Conservation (phyloP, 2,113 vertebrate genomes). For the Lampris megalopsis region DNA sequence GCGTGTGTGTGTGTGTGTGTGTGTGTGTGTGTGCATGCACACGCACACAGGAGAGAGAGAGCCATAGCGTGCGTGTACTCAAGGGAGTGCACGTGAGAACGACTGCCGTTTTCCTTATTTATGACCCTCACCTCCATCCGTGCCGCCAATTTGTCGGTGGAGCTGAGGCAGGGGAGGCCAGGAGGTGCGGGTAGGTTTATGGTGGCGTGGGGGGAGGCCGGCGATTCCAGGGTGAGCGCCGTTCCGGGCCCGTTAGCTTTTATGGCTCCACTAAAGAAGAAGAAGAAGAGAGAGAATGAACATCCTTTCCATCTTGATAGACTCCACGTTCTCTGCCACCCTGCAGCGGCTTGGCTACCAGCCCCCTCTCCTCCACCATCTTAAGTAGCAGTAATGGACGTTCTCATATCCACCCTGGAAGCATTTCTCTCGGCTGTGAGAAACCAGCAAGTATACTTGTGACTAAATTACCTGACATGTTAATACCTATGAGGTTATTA, state of each 20-base stretch:
- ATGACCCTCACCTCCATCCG: slow-evolving; percentile 78
- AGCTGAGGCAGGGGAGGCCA: slow-evolving; percentile 27
- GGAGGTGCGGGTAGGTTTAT: background rate
- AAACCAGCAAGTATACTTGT: slow-evolving; percentile 60
- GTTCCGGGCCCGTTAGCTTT: slow-evolving; percentile 78
- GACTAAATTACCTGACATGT: slow-evolving; percentile 64
- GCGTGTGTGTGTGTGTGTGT: background rate
- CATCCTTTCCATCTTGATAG: slow-evolving; percentile 70
- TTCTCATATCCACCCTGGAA: slow-evolving; percentile 54
- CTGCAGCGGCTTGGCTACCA: slow-evolving; percentile 28
- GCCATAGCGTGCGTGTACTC: slow-evolving; percentile 20
- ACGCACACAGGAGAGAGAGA: background rate
- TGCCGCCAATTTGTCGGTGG: slow-evolving; percentile 72
- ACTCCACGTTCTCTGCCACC: slow-evolving; percentile 62
- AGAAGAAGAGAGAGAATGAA: slow-evolving; percentile 68
- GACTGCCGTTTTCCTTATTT: slow-evolving; percentile 80
- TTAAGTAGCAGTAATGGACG: slow-evolving; percentile 69
- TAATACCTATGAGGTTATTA: slow-evolving; percentile 59
- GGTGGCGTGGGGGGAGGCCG: background rate
- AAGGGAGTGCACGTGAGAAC: slow-evolving; percentile 42
- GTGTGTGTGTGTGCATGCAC: background rate
- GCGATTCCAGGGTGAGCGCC: slow-evolving; percentile 70
- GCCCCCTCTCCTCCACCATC: slow-evolving; percentile 53
- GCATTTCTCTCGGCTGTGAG: slow-evolving; percentile 47
- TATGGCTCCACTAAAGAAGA: slow-evolving; percentile 77